Evolutionary conservation across 2,888 invertebrate species (phyloP).

Genomic region (Acleris laterana): DNA sequence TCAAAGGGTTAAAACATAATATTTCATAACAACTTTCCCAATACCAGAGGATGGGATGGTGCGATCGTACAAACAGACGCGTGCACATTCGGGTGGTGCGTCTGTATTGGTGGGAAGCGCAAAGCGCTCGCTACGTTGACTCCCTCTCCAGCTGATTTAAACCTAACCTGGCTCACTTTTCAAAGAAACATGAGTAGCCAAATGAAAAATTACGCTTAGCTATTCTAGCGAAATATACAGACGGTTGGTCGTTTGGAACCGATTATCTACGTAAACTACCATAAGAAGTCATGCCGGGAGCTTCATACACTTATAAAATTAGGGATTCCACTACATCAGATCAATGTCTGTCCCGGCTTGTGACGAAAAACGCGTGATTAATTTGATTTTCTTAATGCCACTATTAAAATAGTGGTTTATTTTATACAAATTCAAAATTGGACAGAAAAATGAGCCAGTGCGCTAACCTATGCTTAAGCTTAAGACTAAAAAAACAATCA

Average conservation of each 20-base stretch:
- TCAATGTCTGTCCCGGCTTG: too few species aligned
- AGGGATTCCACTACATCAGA: too few species aligned
- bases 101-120: conserved; percentile 12
- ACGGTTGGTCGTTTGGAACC: too few species aligned
- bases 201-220: neutral
- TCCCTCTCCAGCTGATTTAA: conserved; percentile 72
- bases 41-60: conserved; percentile 9
- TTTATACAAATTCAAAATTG: conserved; percentile 5
- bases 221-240: neutral
- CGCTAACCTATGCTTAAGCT: conserved; percentile 49
- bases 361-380: too few species aligned
- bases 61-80: conserved; percentile 1
- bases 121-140: conserved; percentile 61
- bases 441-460: conserved; percentile 56
- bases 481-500: conserved; percentile 54
- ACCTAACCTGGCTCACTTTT: conserved; percentile 58
- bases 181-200: conserved; percentile 15
- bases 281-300: too few species aligned
- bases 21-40: conserved; percentile 7
- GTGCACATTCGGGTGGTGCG: neutral
- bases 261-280: too few species aligned
- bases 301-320: too few species aligned
- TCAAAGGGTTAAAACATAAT: conserved; percentile 5
- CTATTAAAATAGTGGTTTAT: too few species aligned
- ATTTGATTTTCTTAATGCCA: too few species aligned